Evolutionary conservation across 2,113 vertebrate species (phyloP), one percentile per base, ranked within the genome.

Genomic region (Rhadina sibilatrix): DNA sequence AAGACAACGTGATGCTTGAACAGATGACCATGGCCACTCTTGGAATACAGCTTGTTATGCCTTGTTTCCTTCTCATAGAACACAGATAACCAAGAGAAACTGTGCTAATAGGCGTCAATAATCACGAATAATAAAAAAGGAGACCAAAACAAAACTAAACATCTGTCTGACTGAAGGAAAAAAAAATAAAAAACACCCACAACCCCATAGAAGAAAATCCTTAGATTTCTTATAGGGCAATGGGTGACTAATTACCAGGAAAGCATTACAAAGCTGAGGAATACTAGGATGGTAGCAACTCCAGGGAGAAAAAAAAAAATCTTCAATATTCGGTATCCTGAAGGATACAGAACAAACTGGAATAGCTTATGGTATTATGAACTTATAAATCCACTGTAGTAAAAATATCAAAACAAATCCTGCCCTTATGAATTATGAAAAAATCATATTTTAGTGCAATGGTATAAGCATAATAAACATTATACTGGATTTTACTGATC

Each of bases 381-480:
- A 81, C 64, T 66, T 87, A 83, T 44, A 92, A 96, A 93, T 90
- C 52, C 28, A 95, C 11, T n/a, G 17, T 27, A 66, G 38, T 56
- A 92, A 94, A 93, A 88, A 74, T 63, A 83, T 56, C 56, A 90
- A 53, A 93, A 88, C 25, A 85, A 92, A 88, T 53, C 23, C 44
- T 84, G n/a, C 40, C 64, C 25, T 75, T 65, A 66, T 24, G 13
- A 96, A 78, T 85, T 57, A 78, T 35, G 77, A 87, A 68, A 30
- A 71, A 87, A 63, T 53, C 20, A 3, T 42, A 61, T 42, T 40
- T 53, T 40, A 80, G 24, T 64, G 52, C 37, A 90, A 68, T 10
- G 22, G 6, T 44, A 14, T 75, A 81, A 93, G 40, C 0, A 3
- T 63, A 61, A 77, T 92, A 78, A 86, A 76, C 52, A 70, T 89